These are phyloP conservation scores for Cercocebus atys DNA, from an alignment of 2,113 vertebrate species.

Conservation along the genomic window DNA sequence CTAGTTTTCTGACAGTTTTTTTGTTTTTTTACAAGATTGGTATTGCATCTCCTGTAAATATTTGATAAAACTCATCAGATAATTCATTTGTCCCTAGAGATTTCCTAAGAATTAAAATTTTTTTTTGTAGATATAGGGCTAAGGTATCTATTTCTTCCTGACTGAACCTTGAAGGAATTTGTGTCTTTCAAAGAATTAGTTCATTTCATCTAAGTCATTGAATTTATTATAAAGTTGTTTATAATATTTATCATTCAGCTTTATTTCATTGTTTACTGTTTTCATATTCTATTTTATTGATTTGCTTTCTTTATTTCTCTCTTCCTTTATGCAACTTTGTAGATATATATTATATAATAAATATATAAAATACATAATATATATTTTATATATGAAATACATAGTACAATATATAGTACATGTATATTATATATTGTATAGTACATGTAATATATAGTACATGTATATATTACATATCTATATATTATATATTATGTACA, in stretches of 20 bases:
- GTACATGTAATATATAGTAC: no score
- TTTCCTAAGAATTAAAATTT: not conserved
- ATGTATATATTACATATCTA: no score
- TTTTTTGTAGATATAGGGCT: not conserved
- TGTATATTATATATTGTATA: no score
- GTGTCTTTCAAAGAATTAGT: not conserved
- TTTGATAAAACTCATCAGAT: not conserved
- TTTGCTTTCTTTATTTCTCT: not conserved
- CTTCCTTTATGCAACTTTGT: not conserved
- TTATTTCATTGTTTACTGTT: not conserved
- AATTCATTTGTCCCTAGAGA: not conserved
- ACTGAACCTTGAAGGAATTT: not conserved
- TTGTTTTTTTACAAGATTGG: not conserved
- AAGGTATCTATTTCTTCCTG: not conserved
- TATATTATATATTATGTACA: no score
- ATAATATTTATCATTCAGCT: not conserved
- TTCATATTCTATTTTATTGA: not conserved
- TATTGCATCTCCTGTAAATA: not conserved
- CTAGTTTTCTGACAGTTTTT: not conserved
- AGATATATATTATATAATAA: no score
- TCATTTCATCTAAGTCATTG: not conserved
- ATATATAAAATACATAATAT: not conserved
- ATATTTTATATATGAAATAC: no score
- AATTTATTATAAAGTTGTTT: not conserved
- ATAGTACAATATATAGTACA: no score